Evolutionary conservation across 1,140 invertebrate species (phyloP), one percentile per base, ranked within the genome.

Genomic region (Sycophila sp.): DNA sequence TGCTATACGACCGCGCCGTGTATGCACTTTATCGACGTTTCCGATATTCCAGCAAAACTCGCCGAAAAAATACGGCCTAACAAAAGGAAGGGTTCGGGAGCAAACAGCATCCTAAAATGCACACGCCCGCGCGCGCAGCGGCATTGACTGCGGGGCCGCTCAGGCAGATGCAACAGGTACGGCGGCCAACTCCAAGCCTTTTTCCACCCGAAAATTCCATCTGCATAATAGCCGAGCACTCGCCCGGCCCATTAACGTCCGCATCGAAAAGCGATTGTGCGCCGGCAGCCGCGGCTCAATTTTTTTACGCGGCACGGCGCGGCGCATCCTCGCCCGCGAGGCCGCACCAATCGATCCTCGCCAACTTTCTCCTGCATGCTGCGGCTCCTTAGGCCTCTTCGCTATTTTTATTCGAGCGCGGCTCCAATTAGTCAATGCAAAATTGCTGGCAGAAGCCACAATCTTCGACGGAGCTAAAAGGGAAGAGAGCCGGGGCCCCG

Each of bases 141-240:
- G 42, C 42, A 45, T 10, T 10, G 8, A n/a, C 11, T 3, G 38
- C 17, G 4, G 49, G n/a, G 30, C 51, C 13, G 26, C 22, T 10
- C 24, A 36, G 15, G 10, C 36, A 40, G 36, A 38, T 24, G 53
- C 56, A 59, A 59, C 56, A 59, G 56, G 56, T 59, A 32, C 30
- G 36, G n/a, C n/a, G n/a, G n/a, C n/a, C n/a, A n/a, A n/a, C n/a
- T n/a, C n/a, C 51, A 26, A 30, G n/a, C 30, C 28, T 42, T 19
- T 59, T 32, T 17, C 17, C 30, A n/a, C 56, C 59, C 59, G 59
- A 63, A 63, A 63, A 63, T 47, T 63, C 59, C 24, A 47, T 60
- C 38, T 60, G 58, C 58, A 60, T 60, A 60, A 42, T 17, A 60
- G 26, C n/a, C n/a, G 26, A 60, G n/a, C n/a, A 42, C 38, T 58